Conservation (phyloP, 1,140 invertebrate genomes). For the Steinernema khuongi region DNA sequence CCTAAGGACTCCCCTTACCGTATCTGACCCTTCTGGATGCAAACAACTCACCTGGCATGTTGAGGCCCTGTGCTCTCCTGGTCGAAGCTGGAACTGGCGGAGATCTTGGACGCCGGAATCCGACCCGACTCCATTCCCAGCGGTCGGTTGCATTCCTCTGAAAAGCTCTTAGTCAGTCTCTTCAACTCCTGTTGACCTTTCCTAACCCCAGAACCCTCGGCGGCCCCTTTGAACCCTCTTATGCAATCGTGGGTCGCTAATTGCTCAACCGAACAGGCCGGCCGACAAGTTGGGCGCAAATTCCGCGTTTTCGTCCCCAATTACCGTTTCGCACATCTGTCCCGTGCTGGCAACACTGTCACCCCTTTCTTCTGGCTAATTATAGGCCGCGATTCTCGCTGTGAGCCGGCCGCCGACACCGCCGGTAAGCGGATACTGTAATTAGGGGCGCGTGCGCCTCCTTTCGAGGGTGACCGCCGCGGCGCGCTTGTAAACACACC, state of each 20-base stretch:
- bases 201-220: not conserved
- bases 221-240: not conserved
- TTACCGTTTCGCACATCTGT: slow-evolving; percentile 10
- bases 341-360: not conserved
- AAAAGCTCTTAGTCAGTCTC: slow-evolving; percentile 23
- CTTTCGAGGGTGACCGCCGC: not conserved
- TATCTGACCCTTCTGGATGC: slow-evolving; percentile 17
- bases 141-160: slow-evolving; percentile 59
- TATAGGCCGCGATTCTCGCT: slow-evolving; percentile 5
- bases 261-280: not conserved
- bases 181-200: not conserved
- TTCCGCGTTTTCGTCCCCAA: not conserved
- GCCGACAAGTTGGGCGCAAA: not conserved
- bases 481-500: not conserved
- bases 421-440: slow-evolving; percentile 6
- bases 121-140: slow-evolving; percentile 60
- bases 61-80: slow-evolving; percentile 60
- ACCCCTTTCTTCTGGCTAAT: not conserved
- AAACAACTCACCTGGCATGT: slow-evolving; percentile 61
- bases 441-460: not conserved
- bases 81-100: slow-evolving; percentile 60
- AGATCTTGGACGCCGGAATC: slow-evolving; percentile 60
- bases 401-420: not conserved
- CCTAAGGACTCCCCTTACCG: not conserved
- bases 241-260: not conserved